Evolutionary conservation across 2,797 vertebrate species (phyloP).

Genomic region (Pristis pectinata): DNA sequence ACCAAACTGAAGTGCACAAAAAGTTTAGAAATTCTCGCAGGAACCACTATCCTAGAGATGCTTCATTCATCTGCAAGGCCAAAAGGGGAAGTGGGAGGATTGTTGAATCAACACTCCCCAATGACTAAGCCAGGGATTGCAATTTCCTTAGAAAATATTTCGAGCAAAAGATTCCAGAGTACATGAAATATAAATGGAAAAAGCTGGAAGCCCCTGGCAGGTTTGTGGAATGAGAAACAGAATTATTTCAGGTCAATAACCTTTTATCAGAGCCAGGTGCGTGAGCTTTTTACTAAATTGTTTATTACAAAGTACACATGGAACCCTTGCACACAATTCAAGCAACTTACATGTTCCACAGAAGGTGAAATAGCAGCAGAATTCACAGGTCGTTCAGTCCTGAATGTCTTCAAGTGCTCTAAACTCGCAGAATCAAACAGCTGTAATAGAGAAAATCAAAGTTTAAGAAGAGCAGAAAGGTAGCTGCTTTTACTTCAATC

Average conservation of each 20-base stretch:
- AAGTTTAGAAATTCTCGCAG: not conserved
- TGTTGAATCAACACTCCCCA: not conserved
- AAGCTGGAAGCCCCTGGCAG: too few species aligned
- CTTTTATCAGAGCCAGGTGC: too few species aligned
- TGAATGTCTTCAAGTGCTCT: conserved; percentile 87
- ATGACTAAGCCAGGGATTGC: not conserved
- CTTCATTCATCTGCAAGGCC: not conserved
- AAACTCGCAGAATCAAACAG: conserved; percentile 79
- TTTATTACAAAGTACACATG: not conserved
- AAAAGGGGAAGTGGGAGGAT: not conserved
- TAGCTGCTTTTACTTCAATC: not conserved
- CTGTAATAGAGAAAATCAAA: conserved; percentile 51
- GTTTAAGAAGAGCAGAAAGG: not conserved
- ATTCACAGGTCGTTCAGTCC: conserved; percentile 90
- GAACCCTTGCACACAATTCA: not conserved
- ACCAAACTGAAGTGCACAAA: not conserved
- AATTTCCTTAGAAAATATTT: not conserved
- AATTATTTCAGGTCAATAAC: too few species aligned
- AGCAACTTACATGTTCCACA: conserved; percentile 83
- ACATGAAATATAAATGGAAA: too few species aligned
- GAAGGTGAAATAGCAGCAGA: conserved; percentile 91
- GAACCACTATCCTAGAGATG: not conserved
- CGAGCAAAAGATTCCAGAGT: not conserved
- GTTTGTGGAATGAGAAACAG: too few species aligned
- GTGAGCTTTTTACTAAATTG: not conserved